These are phyloP conservation scores for Agonopterix heracliana DNA, from an alignment of 2,888 invertebrate genomes.

Conservation along the genomic window DNA sequence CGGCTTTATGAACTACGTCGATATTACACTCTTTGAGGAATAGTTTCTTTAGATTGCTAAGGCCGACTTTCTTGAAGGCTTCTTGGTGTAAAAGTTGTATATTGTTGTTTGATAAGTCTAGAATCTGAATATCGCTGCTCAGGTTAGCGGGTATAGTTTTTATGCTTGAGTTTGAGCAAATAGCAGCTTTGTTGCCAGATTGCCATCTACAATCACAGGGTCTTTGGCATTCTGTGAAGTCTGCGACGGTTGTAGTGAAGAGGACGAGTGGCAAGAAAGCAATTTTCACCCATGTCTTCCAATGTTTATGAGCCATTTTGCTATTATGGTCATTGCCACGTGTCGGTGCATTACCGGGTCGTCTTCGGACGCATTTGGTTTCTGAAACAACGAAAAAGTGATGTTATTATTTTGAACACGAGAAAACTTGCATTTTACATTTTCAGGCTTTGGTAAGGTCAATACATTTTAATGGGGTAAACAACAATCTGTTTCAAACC, in stretches of 20 bases:
- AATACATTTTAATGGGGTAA: too few relatives aligned
- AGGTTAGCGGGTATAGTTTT: constrained; percentile 82
- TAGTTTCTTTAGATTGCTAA: constrained; percentile 89
- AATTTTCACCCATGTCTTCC: constrained; percentile 67
- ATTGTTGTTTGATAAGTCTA: constrained; percentile 84
- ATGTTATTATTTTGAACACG: neutral
- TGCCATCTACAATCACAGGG: constrained; percentile 91
- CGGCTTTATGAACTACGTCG: constrained; percentile 80
- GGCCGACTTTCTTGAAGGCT: constrained; percentile 81
- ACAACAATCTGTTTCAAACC: too few relatives aligned
- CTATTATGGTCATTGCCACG: constrained; percentile 66
- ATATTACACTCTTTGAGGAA: constrained; percentile 85
- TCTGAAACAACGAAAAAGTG: constrained; percentile 47
- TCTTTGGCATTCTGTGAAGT: constrained; percentile 79
- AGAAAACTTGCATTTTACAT: neutral
- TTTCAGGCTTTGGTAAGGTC: too few relatives aligned
- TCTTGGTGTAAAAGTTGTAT: constrained; percentile 79
- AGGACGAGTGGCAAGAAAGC: constrained; percentile 46
- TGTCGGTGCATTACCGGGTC: constrained; percentile 47
- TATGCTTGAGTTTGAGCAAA: constrained; percentile 83
- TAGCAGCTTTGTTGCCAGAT: constrained; percentile 89
- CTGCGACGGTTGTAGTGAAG: constrained; percentile 55
- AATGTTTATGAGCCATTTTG: constrained; percentile 71
- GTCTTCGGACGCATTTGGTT: constrained; percentile 51
- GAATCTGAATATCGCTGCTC: constrained; percentile 82